Evolutionary conservation across 2,888 invertebrate species (phyloP).

Genomic region (Lydus trimaculatus): DNA sequence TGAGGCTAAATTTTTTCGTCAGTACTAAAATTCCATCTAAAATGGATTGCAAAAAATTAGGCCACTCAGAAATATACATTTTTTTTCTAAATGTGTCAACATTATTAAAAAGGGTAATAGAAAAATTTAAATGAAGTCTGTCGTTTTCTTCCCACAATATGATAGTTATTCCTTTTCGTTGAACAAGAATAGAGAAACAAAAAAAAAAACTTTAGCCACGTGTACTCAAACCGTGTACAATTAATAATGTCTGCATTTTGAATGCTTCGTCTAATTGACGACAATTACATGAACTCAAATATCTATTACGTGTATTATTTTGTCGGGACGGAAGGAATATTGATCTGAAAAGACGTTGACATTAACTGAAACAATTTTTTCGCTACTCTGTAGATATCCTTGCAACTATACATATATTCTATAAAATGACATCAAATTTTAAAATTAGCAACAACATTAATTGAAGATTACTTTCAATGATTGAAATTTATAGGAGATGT

Average conservation of each 20-base stretch:
- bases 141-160: not conserved
- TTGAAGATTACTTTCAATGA: not conserved
- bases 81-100: too few relatives aligned
- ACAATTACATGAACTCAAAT: not conserved
- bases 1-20: too few relatives aligned
- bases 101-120: too few relatives aligned
- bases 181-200: not conserved
- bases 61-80: too few relatives aligned
- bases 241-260: constrained; percentile 7
- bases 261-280: not conserved
- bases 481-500: too few relatives aligned
- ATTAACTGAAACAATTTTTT: not conserved
- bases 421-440: constrained; percentile 1
- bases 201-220: not conserved
- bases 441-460: not conserved
- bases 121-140: too few relatives aligned
- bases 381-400: not conserved
- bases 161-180: too few relatives aligned
- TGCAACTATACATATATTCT: too few relatives aligned
- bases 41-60: too few relatives aligned
- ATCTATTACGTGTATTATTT: not conserved
- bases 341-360: not conserved
- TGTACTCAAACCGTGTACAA: not conserved
- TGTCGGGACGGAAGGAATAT: not conserved
- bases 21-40: too few relatives aligned